Evolutionary conservation across 1,140 invertebrate species (phyloP).

Genomic region (Pseudomyrmex gracilis): DNA sequence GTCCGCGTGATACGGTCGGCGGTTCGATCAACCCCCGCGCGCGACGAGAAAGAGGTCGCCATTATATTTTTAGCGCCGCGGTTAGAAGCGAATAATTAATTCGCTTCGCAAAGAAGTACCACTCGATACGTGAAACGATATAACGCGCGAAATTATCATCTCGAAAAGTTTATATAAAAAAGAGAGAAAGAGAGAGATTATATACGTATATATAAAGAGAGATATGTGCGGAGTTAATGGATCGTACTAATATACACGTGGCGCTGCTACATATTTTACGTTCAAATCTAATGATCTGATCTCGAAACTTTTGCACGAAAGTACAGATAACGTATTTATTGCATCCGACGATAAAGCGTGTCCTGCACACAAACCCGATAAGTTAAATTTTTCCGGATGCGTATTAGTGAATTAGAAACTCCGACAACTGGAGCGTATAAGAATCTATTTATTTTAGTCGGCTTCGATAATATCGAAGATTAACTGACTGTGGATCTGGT

Average conservation of each 20-base stretch:
- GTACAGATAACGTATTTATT: background rate
- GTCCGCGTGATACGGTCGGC: conserved; percentile 20
- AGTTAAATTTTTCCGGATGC: conserved; percentile 11
- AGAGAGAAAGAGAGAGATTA: too few species aligned
- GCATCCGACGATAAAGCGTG: background rate
- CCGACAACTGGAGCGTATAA: conserved; percentile 12
- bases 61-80: conserved; percentile 69
- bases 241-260: background rate
- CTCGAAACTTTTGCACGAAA: conserved; percentile 5
- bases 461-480: conserved; percentile 1
- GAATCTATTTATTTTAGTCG: background rate
- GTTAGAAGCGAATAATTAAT: conserved; percentile 65
- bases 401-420: conserved; percentile 21
- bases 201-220: too few species aligned
- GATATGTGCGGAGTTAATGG: conserved; percentile 6
- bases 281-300: conserved; percentile 14
- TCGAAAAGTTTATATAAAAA: background rate
- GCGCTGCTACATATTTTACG: background rate
- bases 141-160: background rate
- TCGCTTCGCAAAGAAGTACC: conserved; percentile 24
- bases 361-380: too few species aligned
- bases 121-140: background rate
- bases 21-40: conserved; percentile 6
- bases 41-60: conserved; percentile 55
- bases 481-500: too few species aligned